Conservation (phyloP, 2,888 invertebrate genomes). For the Lasioglossum vierecki region DNA sequence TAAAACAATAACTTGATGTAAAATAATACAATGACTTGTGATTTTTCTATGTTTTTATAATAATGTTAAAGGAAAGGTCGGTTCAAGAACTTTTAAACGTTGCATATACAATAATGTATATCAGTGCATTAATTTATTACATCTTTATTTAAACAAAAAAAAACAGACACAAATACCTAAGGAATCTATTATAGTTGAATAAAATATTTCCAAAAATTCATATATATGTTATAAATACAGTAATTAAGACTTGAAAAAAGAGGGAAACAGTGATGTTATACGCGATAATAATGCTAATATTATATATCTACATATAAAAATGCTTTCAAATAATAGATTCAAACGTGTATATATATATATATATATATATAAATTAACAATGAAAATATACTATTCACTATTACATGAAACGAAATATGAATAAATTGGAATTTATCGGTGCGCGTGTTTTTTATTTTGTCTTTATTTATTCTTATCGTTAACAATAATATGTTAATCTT, state of each 20-base stretch:
- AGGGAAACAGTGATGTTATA: not conserved
- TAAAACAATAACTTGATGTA: not conserved
- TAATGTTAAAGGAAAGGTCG: not conserved
- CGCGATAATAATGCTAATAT: slow-evolving; percentile 1
- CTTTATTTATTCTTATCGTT: too few relatives aligned
- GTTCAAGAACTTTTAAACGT: not conserved
- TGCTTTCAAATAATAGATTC: not conserved
- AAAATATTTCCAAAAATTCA: not conserved
- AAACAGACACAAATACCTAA: not conserved
- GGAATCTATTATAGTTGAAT: not conserved
- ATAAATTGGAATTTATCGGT: too few relatives aligned
- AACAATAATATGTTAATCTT: too few relatives aligned
- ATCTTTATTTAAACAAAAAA: slow-evolving; percentile 4
- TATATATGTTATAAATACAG: not conserved
- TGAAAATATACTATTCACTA: too few relatives aligned
- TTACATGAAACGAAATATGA: too few relatives aligned
- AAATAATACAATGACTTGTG: too few relatives aligned
- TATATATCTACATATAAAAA: slow-evolving; percentile 2
- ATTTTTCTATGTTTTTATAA: too few relatives aligned
- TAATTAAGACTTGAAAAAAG: too few relatives aligned
- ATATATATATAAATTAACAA: too few relatives aligned
- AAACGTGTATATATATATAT: not conserved
- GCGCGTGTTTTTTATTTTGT: too few relatives aligned
- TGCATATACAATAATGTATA: not conserved
- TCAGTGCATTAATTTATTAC: slow-evolving; percentile 12